Evolutionary conservation across 2,888 invertebrate genomes (phyloP).

Genomic region (Phlogophora meticulosa): DNA sequence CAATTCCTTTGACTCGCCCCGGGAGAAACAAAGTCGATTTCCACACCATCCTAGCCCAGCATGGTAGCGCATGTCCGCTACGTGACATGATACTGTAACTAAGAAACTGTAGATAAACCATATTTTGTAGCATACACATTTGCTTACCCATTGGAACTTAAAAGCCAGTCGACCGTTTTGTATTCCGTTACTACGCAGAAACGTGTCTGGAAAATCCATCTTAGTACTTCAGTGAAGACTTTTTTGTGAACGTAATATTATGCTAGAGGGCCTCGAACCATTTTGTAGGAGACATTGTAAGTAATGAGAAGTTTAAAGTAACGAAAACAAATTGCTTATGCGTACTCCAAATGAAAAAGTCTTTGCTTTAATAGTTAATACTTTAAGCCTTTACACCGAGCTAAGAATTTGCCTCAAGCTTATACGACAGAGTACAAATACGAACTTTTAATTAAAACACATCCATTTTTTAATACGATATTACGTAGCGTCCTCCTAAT

Average conservation of each 20-base stretch:
- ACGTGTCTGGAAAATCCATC: constrained; percentile 26
- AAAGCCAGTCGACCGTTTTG: neutral
- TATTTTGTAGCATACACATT: constrained; percentile 5
- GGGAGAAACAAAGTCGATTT: constrained; percentile 21
- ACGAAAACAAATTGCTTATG: constrained; percentile 74
- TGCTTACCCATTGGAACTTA: constrained; percentile 1
- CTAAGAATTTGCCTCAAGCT: constrained; percentile 50
- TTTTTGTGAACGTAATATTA: constrained; percentile 37
- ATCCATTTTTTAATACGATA: constrained; percentile 39
- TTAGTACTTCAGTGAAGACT: constrained; percentile 15
- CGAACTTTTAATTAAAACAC: constrained; percentile 53
- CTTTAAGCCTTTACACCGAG: constrained; percentile 64
- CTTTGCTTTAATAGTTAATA: constrained; percentile 70
- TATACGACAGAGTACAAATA: constrained; percentile 32
- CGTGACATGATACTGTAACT: constrained; percentile 6
- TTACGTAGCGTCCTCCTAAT: constrained; percentile 14
- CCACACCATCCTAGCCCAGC: constrained; percentile 1
- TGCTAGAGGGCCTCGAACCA: constrained; percentile 38
- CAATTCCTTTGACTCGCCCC: constrained; percentile 1
- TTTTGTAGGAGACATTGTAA: constrained; percentile 58
- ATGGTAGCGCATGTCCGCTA: constrained; percentile 12
- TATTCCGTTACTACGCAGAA: constrained; percentile 19
- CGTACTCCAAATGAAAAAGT: constrained; percentile 69
- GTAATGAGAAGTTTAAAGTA: constrained; percentile 71
- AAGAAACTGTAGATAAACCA: neutral